Base-by-base conservation (phyloP, 1,140 invertebrate species). In the Ridgeia piscesae region DNA sequence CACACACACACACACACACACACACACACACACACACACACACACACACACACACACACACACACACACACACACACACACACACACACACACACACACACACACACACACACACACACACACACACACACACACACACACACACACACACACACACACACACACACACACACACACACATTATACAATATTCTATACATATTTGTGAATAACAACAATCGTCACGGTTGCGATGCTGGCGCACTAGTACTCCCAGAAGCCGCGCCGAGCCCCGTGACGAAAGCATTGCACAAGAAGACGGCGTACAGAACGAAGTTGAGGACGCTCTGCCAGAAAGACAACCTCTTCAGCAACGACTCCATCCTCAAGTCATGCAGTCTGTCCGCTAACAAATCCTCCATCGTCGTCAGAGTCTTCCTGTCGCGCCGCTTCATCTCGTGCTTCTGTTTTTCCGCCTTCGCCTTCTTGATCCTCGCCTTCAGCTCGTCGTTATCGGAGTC, bases 291-390 rank as follows among this genome's bases (percentile, higher is more conserved):
- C 1, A 90, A 21, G 6, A 90, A 90, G 89, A 90, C 89, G 1
- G 35, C 21, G n/a, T 90, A 90, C 9, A 90, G 89, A 17, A 90
- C 34, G 31, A 35, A 90, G 89, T 90, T 90, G 89, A 90, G 34
- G 9, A 90, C 35, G 89, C 21, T 42, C 89, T 90, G 89, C 89
- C 89, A 90, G 89, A 90, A 90, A 42, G 89, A 35, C 89, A 90
- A 34, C 35, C 89, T 90, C 89, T 90, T 90, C 2, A 90, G 89
- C 31, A 90, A 14, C 21, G 58, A 77, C 58, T 77, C 58, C 58
- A 77, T 77, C 58, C 58, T 17, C 17, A 77, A 21, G 17, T 77
- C 58, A 31, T 77, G 58, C 58, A 77, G 58, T 77, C 58, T 77
- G 58, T 77, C 58, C 58, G 58, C 14, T 31, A 77, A 77, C 58